These are phyloP conservation scores for Artibeus jamaicensis DNA, from an alignment of 2,797 vertebrate species.

Conservation along the genomic window DNA sequence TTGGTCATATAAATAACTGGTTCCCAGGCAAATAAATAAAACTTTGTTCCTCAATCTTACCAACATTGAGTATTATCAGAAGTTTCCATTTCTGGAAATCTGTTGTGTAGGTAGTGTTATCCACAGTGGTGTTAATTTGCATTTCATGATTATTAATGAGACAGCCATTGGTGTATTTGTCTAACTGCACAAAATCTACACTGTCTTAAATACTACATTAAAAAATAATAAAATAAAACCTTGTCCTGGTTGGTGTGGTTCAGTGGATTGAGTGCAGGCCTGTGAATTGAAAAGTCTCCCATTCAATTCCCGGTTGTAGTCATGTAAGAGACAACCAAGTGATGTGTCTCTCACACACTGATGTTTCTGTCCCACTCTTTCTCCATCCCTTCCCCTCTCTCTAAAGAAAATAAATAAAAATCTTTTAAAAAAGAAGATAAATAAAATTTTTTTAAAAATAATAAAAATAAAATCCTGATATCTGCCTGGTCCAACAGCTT, in stretches of 20 bases:
- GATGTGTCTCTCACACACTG: too few relatives aligned
- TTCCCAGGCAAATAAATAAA: background rate
- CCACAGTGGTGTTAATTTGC: background rate
- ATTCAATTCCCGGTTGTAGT: too few relatives aligned
- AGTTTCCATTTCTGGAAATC: slow-evolving; percentile 10
- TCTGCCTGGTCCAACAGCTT: background rate
- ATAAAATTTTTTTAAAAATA: too few relatives aligned
- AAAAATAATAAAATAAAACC: background rate
- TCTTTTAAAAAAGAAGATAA: too few relatives aligned
- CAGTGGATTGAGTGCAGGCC: too few relatives aligned
- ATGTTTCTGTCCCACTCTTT: too few relatives aligned
- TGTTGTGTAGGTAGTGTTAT: background rate
- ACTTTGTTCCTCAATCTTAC: background rate
- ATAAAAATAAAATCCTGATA: background rate
- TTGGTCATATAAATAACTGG: background rate
- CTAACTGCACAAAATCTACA: background rate
- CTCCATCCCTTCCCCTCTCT: too few relatives aligned
- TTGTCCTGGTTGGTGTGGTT: too few relatives aligned
- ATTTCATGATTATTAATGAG: background rate
- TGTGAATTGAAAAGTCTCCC: too few relatives aligned
- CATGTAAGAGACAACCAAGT: too few relatives aligned
- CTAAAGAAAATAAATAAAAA: too few relatives aligned
- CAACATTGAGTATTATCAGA: background rate
- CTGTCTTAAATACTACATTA: background rate
- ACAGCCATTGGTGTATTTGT: background rate